These are phyloP conservation scores for Sinohyriopsis cumingii DNA, from an alignment of 2,888 invertebrate species.

Conservation along the genomic window DNA sequence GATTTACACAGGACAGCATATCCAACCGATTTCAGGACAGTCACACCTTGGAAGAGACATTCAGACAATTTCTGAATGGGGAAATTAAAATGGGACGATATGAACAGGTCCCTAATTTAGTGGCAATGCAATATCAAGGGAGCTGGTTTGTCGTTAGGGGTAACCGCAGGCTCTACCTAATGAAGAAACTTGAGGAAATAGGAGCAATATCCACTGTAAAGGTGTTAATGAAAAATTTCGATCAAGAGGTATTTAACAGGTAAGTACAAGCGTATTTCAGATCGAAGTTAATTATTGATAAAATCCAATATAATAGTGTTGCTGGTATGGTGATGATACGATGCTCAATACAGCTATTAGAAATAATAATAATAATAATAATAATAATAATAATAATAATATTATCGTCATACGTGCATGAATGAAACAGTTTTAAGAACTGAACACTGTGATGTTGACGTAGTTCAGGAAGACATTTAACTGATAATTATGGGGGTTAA, in stretches of 20 bases:
- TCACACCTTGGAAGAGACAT: constrained; percentile 12
- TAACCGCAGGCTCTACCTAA: constrained; percentile 16
- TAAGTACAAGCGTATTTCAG: too few relatives aligned
- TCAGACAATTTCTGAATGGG: constrained; percentile 3
- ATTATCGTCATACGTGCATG: too few relatives aligned
- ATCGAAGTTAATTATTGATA: too few relatives aligned
- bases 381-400: too few relatives aligned
- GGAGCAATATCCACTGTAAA: constrained; percentile 6
- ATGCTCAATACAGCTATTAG: too few relatives aligned
- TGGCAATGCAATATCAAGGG: constrained; percentile 11
- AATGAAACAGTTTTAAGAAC: too few relatives aligned
- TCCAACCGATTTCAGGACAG: constrained; percentile 11
- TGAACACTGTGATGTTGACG: too few relatives aligned
- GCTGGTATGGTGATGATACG: too few relatives aligned
- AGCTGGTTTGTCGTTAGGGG: constrained; percentile 21
- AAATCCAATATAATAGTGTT: too few relatives aligned
- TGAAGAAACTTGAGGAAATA: constrained; percentile 7
- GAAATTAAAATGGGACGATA: neutral
- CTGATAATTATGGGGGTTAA: too few relatives aligned
- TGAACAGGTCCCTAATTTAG: constrained; percentile 6
- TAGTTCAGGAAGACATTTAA: too few relatives aligned
- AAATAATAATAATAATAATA: too few relatives aligned
- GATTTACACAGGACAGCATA: constrained; percentile 18
- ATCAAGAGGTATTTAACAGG: constrained; percentile 5
- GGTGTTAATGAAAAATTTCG: constrained; percentile 5